phyloP scores from a whole-genome alignment of 2,113 vertebrate genomes.

The Pelobates fuscus region DNA sequence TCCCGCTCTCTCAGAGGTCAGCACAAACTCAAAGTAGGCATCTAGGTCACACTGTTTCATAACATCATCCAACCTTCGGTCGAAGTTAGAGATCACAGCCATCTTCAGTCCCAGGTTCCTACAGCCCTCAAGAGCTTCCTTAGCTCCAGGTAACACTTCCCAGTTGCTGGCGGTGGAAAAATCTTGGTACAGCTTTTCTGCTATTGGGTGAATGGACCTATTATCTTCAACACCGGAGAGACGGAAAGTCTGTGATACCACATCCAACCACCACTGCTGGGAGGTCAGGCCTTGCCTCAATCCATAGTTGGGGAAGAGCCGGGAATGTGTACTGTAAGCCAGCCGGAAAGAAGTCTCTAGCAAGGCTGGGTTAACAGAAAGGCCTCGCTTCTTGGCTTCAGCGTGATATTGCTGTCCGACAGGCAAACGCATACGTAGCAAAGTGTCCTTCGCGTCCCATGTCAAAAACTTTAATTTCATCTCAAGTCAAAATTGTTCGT shows the following conservation, averaged over 20 bases:
- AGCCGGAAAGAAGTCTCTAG: constrained; percentile 71
- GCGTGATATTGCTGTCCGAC: constrained; percentile 80
- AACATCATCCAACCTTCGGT: constrained; percentile 77
- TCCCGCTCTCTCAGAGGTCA: constrained; percentile 81
- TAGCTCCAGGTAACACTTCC: constrained; percentile 80
- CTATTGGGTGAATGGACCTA: constrained; percentile 62
- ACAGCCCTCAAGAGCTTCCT: constrained; percentile 70
- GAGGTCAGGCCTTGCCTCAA: constrained; percentile 73
- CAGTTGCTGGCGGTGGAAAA: constrained; percentile 75
- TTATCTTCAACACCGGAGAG: constrained; percentile 71
- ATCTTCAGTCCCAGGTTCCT: constrained; percentile 72
- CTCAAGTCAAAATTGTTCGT: no score
- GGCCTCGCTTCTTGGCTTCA: constrained; percentile 70
- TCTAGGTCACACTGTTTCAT: constrained; percentile 71
- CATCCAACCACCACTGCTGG: constrained; percentile 79
- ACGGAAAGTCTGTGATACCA: constrained; percentile 77
- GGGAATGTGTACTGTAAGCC: constrained; percentile 65
- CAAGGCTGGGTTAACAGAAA: constrained; percentile 65
- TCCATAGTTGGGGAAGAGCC: constrained; percentile 85
- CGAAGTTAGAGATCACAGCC: constrained; percentile 90
- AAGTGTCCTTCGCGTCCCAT: constrained; percentile 91
- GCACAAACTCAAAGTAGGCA: constrained; percentile 80
- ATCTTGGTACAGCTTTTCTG: constrained; percentile 77
- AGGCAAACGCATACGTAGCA: constrained; percentile 79
- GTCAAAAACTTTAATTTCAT: constrained; percentile 75